phyloP scores from a whole-genome alignment of 2,797 vertebrate species.

The Sphenodon punctatus region DNA sequence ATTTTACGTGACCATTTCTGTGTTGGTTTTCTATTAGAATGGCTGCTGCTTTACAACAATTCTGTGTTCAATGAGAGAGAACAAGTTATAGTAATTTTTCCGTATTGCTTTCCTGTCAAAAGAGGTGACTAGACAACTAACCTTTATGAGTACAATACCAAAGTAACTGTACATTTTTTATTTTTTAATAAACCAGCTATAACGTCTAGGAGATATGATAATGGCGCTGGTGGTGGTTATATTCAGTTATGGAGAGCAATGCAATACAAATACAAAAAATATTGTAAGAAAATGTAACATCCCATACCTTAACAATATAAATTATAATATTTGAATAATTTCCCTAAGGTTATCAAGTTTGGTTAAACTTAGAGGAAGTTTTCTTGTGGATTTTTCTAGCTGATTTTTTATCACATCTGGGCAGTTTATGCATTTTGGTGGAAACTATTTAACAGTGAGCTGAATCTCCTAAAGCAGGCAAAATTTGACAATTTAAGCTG shows the following conservation, averaged over 20 bases:
- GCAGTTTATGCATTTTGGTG: neutral
- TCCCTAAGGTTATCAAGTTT: no score
- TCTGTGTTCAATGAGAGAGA: slow-evolving; percentile 1
- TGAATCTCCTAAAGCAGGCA: no score
- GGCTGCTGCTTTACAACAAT: slow-evolving; percentile 17
- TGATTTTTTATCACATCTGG: neutral
- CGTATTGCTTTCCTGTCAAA: neutral
- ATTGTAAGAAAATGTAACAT: neutral
- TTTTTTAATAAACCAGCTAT: neutral
- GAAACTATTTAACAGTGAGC: neutral
- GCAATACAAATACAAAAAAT: neutral
- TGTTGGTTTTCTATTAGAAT: neutral
- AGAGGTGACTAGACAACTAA: neutral
- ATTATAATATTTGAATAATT: no score
- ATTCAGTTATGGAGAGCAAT: neutral
- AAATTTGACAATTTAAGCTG: no score
- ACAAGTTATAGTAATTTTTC: neutral
- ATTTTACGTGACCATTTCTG: neutral
- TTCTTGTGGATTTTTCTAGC: no score
- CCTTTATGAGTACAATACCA: neutral
- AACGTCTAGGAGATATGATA: neutral
- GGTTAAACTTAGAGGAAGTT: no score
- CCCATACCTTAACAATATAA: no score
- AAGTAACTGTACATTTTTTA: neutral
- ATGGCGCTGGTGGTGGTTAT: neutral